Conservation (phyloP, 2,797 vertebrate species). For the Pteropus rufus region DNA sequence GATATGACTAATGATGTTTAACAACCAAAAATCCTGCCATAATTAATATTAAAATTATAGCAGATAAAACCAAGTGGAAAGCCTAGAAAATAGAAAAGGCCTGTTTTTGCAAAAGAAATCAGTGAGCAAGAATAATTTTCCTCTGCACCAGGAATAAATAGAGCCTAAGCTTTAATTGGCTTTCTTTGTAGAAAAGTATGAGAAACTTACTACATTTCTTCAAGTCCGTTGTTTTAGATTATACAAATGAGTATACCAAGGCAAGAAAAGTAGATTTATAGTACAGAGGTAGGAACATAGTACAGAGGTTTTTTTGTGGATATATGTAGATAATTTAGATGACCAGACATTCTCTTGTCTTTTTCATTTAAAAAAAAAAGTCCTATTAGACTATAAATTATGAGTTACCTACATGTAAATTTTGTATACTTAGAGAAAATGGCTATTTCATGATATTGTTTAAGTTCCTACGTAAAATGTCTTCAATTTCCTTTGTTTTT, state of each 20-base stretch:
- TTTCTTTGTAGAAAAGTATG: not conserved
- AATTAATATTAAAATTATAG: not conserved
- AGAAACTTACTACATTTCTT: not conserved
- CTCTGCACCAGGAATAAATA: not conserved
- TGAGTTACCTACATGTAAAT: not conserved
- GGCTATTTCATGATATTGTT: slow-evolving; percentile 5
- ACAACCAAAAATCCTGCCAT: not conserved
- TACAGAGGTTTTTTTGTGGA: not conserved
- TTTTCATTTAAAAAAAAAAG: not conserved
- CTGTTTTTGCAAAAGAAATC: not conserved
- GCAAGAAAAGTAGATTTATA: not conserved
- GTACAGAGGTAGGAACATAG: not conserved
- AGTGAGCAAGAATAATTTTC: not conserved
- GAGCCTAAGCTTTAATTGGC: not conserved
- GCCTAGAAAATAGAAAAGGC: not conserved
- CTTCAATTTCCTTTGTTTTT: slow-evolving; percentile 18
- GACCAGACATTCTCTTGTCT: not conserved
- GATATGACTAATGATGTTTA: not conserved
- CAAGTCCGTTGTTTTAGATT: not conserved
- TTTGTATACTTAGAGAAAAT: not conserved
- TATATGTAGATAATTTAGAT: not conserved
- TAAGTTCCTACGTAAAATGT: slow-evolving; percentile 6
- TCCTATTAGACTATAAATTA: not conserved
- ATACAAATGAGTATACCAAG: not conserved
- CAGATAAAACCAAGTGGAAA: not conserved